Percentiles rank a stretch among this genome's conserved stretches.
Conservation (phyloP, 1,140 invertebrate genomes). For the Dreissena polymorpha region DNA sequence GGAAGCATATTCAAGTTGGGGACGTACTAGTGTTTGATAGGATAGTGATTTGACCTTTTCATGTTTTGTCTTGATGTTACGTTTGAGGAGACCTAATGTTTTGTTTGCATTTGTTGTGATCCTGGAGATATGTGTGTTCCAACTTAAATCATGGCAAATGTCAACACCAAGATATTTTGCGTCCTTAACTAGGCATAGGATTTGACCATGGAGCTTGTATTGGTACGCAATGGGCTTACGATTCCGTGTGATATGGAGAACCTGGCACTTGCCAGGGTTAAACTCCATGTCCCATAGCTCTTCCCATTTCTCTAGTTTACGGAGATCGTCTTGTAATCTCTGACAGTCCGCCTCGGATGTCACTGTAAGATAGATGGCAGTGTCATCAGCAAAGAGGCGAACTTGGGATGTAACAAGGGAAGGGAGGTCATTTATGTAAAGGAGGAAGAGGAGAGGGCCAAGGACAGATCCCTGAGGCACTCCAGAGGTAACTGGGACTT, state of each 20-base stretch:
- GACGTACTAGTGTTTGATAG: slow-evolving; percentile 21
- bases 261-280: slow-evolving; percentile 8
- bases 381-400: slow-evolving; percentile 29
- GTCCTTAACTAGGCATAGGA: background rate
- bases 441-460: slow-evolving; percentile 12
- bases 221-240: background rate
- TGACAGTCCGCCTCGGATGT: background rate
- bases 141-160: slow-evolving; percentile 6
- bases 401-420: slow-evolving; percentile 2
- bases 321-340: background rate
- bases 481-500: slow-evolving; percentile 44
- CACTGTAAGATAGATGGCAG: slow-evolving; percentile 14
- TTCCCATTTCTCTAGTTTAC: slow-evolving; percentile 9
- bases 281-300: background rate
- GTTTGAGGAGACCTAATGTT: slow-evolving; percentile 11
- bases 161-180: slow-evolving; percentile 17
- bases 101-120: slow-evolving; percentile 12
- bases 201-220: slow-evolving; percentile 4
- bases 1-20: slow-evolving; percentile 30
- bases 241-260: background rate
- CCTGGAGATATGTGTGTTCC: background rate
- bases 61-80: slow-evolving; percentile 10
- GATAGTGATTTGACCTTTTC: slow-evolving; percentile 12
- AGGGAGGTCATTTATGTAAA: slow-evolving; percentile 18
- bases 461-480: slow-evolving; percentile 52